Percentiles rank a stretch among this genome's conserved stretches.
These are phyloP conservation scores for Poecilia gillii DNA, from an alignment of 2,797 vertebrate genomes.

Conservation along the genomic window DNA sequence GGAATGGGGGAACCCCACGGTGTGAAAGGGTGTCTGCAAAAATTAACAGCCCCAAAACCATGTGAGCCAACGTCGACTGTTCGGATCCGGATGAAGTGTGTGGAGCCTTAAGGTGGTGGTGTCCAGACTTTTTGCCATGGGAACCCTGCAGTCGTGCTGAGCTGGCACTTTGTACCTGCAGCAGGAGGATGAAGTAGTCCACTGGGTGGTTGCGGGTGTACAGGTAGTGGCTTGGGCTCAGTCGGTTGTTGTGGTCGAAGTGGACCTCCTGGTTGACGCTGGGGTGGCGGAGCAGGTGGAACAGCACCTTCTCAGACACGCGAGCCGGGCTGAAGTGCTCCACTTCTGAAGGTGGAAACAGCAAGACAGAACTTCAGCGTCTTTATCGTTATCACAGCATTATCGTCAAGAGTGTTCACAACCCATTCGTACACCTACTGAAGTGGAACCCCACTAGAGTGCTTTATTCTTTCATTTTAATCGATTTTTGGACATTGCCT, in stretches of 20 bases:
- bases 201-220: constrained; percentile 92
- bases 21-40: too few species aligned
- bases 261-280: constrained; percentile 93
- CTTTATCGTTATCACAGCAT: not conserved
- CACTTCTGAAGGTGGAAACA: constrained; percentile 81
- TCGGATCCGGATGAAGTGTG: too few species aligned
- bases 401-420: not conserved
- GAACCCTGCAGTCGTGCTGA: not conserved
- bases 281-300: constrained; percentile 91
- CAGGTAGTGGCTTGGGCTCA: constrained; percentile 87
- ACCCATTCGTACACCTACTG: not conserved
- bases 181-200: constrained; percentile 92
- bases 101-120: not conserved
- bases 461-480: not conserved
- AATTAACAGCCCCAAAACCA: too few species aligned
- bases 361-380: not conserved
- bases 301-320: constrained; percentile 89
- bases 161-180: constrained; percentile 82
- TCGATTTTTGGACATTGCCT: not conserved
- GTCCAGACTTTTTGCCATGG: not conserved
- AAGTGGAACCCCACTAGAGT: not conserved
- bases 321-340: constrained; percentile 88
- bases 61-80: too few species aligned
- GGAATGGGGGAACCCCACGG: too few species aligned
- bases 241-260: constrained; percentile 85